Evolutionary conservation across 2,113 vertebrate species (phyloP), one percentile per base, ranked within the genome.

Genomic region (Malurus melanocephalus): DNA sequence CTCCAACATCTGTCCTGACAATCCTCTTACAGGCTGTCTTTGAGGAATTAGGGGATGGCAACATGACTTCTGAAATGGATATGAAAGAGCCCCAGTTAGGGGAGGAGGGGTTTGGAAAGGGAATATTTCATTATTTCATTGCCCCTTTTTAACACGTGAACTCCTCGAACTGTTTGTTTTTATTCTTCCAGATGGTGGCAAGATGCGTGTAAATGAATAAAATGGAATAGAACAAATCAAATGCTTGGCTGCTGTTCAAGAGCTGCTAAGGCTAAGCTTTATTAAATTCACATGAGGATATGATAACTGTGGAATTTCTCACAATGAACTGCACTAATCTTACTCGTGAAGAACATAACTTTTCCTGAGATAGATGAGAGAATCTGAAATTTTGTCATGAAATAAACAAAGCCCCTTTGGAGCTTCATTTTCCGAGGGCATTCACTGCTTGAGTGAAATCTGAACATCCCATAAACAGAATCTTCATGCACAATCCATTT

Each of bases 1-100:
- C 85, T 94, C 95, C 81, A 95, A 86, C 95, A 96, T 97, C 96
- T 97, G 96, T 94, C 81, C 93, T 82, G 77, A 77, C 89, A 95
- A 96, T 96, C 95, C 94, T 95, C 95, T 95, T 94, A 93, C 59
- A 71, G 89, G 66, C 93, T 91, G 82, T 49, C 86, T 80, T 81
- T 57, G 83, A 84, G 92, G 94, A 94, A 92, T 95, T 89, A 89
- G 89, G 76, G 61, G 88, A 92, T 80, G 72, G 51, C 80, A 96
- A 85, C 81, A 85, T 15, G 67, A 89, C n/a, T 88, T 94, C 84
- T 93, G 92, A 86, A 87, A 95, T 85, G 79, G 95, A 93, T 93
- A 91, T 78, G 93, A 90, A 80, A 87, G 78, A 86, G 38, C n/a
- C 38, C 67, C 87, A 73, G 64, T 40, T 48, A 38, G 48, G 80